Evolutionary conservation across 1,140 invertebrate species (phyloP), one percentile per base, ranked within the genome.

Genomic region (Eupeodes corollae): DNA sequence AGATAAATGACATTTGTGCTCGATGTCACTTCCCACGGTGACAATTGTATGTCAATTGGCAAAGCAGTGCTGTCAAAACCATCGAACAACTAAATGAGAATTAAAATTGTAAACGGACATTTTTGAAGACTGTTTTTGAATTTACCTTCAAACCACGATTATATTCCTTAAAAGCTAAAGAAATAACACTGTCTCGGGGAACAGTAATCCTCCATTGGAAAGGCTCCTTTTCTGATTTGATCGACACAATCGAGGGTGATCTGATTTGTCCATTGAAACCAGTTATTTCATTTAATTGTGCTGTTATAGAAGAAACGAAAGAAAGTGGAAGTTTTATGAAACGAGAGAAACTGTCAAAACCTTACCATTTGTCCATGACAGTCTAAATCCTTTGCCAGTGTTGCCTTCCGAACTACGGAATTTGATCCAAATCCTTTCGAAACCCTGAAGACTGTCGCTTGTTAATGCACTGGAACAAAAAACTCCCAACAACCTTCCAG

Each of bases 371-470:
- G 58, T 73, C 67, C 84, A 96, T 45, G 80, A 73, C 1, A 81
- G 79, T 11, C 79, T 58, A 68, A 97, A 96, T 41, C 91, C 91
- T 45, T 67, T 65, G 1, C 70, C 79, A 2, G 74, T 77, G 16
- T 73, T 75, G n/a, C 73, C 69, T 5, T 70, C 70, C 52, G 82
- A 73, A 52, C 82, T 87, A 42, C 81, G 78, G 61, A 95, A 95
- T 61, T 86, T 85, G 1, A 96, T 73, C 82, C 86, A 94, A 6
- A 92, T 51, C 32, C 68, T 72, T 11, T 73, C 58, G 1, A 66
- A 63, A 1, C 74, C 59, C 1, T 73, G 75, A 3, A 83, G 57
- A 52, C 78, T 75, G 2, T 61, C 49, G 0, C n/a, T 31, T 1
- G 84, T 82, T 21, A 75, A 50, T 10, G 69, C 58, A 19, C 69